These are phyloP conservation scores for Ericerus pela DNA, from an alignment of 1,140 invertebrate genomes.

Conservation along the genomic window DNA sequence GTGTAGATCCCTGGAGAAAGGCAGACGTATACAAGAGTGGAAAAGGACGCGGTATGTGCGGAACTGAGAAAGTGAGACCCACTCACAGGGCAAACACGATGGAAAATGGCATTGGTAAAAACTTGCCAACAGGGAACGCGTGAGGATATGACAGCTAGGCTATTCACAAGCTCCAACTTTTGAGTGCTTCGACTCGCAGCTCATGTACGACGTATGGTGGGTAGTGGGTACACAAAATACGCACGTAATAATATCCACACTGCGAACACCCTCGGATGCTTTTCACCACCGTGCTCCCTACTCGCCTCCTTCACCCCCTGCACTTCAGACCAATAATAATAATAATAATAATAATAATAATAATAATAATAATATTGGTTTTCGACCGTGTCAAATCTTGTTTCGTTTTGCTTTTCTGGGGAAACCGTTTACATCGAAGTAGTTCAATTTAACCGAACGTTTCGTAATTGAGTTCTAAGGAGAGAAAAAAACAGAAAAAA, in stretches of 20 bases:
- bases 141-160: constrained; percentile 10
- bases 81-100: too few relatives aligned
- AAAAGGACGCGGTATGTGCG: too few relatives aligned
- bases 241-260: too few relatives aligned
- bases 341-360: too few relatives aligned
- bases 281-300: neutral
- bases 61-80: too few relatives aligned
- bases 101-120: too few relatives aligned
- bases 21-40: neutral
- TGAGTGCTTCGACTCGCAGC: too few relatives aligned
- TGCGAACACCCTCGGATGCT: too few relatives aligned
- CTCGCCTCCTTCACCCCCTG: neutral
- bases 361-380: constrained; percentile 12
- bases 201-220: too few relatives aligned
- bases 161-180: constrained; percentile 1
- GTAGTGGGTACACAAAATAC: too few relatives aligned
- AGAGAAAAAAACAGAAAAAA: too few relatives aligned
- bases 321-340: neutral
- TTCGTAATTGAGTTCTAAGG: constrained; percentile 9
- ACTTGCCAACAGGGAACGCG: too few relatives aligned
- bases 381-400: constrained; percentile 9
- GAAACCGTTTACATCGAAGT: constrained; percentile 9
- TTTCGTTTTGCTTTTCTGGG: neutral
- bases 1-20: neutral
- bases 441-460: constrained; percentile 10